Base-by-base conservation (phyloP, 2,797 vertebrate genomes). In the Schizopygopsis malacanthus region DNA sequence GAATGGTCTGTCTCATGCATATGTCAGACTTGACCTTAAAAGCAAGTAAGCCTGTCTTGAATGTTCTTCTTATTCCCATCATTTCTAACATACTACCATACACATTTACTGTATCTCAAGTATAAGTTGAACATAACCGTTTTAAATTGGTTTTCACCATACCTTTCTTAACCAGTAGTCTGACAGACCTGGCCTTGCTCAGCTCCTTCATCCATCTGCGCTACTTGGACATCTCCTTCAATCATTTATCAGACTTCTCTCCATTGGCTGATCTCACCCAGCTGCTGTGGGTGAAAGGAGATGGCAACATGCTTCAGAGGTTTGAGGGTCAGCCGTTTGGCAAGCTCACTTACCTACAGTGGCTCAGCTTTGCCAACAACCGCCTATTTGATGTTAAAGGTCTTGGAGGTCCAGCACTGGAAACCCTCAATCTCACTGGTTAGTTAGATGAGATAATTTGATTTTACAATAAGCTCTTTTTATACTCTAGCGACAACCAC, bases 231-330 rank as follows among this genome's bases (percentile, higher is more conserved):
- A 13, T 99, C 79, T 98, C 98, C 61, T 95, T 94, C 86, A 99
- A 99, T 92, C 91, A 93, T 79, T 90, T 99, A 22, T 90, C 89
- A 12, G 97, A 98, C 92, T 92, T 99, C 77, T 94, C 95, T 37
- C 95, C 97, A 0, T 90, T 99, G 91, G 93, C 93, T 43, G 81
- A 86, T 69, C 95, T 99, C 83, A 97, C 93, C 0, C 95, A 98
- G 63, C 94, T 99, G 76, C 96, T 99, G 52, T 98, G 97, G 97
- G 94, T 99, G 85, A 97, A 97, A 91, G 96, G 95, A 87, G 97
- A 99, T 56, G 85, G 81, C 56, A 99, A 99, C 88, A 91, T 90
- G 81, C 91, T 99, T 41, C 45, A 87, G 6, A 89, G 59, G 82
- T 90, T 95, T 47, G 89, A 88, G 89, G 96, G 91, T 13, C 94